Evolutionary conservation across 1,140 invertebrate species (phyloP).

Genomic region (Penaeus japonicus): DNA sequence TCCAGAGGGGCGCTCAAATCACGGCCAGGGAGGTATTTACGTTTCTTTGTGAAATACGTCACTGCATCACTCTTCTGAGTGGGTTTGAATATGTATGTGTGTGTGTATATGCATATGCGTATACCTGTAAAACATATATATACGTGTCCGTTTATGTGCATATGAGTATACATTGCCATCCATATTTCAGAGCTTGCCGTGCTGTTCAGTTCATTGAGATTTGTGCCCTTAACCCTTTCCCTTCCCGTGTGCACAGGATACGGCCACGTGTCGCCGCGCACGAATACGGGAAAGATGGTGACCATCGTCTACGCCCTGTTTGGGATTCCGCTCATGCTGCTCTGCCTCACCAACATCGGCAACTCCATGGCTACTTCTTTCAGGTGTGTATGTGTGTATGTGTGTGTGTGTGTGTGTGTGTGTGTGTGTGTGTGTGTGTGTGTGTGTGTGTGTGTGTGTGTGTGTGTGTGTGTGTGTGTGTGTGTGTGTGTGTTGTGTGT

Average conservation of each 20-base stretch:
- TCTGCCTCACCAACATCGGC: slow-evolving; percentile 86
- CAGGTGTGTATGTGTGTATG: slow-evolving; percentile 62
- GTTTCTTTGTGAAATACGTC: too few relatives aligned
- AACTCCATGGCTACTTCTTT: slow-evolving; percentile 79
- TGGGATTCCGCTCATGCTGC: slow-evolving; percentile 85
- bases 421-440: background rate
- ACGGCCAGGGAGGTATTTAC: too few relatives aligned
- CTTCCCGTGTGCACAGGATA: slow-evolving; percentile 70
- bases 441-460: background rate
- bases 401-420: background rate
- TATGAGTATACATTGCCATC: background rate
- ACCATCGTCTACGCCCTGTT: slow-evolving; percentile 86
- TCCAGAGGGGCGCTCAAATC: too few relatives aligned
- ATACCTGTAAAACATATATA: background rate
- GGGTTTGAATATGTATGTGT: background rate
- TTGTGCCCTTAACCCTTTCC: background rate
- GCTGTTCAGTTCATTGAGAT: background rate
- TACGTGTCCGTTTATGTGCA: background rate
- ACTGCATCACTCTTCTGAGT: too few relatives aligned
- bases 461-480: background rate
- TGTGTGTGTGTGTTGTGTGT: background rate
- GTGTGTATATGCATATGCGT: background rate
- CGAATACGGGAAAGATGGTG: slow-evolving; percentile 77
- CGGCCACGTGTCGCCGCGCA: slow-evolving; percentile 81
- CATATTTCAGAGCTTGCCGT: background rate